Evolutionary conservation across 2,797 vertebrate species (phyloP).

Genomic region (Allobates femoralis): DNA sequence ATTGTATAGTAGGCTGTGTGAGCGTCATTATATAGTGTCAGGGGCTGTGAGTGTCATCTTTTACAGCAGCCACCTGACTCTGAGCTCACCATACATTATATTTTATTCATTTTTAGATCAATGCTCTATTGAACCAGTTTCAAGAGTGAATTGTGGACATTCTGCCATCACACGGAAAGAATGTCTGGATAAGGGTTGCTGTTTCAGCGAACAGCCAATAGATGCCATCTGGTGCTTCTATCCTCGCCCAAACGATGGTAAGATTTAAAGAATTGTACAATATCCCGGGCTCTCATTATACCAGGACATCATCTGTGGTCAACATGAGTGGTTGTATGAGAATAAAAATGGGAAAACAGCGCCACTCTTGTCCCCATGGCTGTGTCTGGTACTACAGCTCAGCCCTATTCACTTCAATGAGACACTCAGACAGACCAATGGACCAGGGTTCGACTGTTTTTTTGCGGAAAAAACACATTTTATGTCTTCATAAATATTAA

Average conservation of each 20-base stretch:
- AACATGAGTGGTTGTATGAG: background rate
- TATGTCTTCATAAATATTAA: too few relatives aligned
- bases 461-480: too few relatives aligned
- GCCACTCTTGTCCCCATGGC: background rate
- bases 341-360: background rate
- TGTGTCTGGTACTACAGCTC: background rate
- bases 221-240: constrained; percentile 54
- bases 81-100: background rate
- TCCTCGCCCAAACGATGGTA: constrained; percentile 43
- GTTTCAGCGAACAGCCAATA: constrained; percentile 3
- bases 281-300: too few relatives aligned
- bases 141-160: constrained; percentile 44
- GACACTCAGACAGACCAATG: background rate
- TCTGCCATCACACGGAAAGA: background rate
- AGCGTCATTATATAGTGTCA: too few relatives aligned
- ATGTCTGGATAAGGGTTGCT: constrained; percentile 48
- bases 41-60: too few relatives aligned
- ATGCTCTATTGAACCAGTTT: constrained; percentile 15
- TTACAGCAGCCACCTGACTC: background rate
- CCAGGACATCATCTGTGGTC: background rate
- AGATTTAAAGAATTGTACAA: background rate
- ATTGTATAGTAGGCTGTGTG: too few relatives aligned
- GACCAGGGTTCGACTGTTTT: background rate
- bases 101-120: constrained; percentile 7
- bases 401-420: background rate